Evolutionary conservation across 2,113 vertebrate genomes (phyloP), one percentile per base, ranked within the genome.

Genomic region (Tetrax tetrax): DNA sequence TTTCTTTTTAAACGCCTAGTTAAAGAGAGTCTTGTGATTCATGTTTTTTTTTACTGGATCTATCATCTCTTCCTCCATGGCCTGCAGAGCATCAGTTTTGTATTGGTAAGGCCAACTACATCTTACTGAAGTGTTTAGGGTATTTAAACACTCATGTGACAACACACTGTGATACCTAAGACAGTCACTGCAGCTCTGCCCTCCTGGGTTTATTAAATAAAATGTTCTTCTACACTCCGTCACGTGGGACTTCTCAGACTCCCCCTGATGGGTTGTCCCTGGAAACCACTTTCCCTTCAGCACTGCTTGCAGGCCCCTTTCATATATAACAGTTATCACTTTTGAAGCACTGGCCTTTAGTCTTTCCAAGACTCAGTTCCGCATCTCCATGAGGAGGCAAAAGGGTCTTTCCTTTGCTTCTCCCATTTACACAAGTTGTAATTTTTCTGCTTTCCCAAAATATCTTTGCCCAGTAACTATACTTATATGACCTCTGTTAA

Each of bases 311-410:
- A 29, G 37, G 9, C 6, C 57, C 18, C 12, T 77, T 45, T 72
- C 15, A 14, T 41, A 41, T 12, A 15, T 7, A 71, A 53, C 21
- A 79, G 18, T 13, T 3, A 66, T 25, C 1, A 74, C 19, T 68
- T 66, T 23, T 7, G 5, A 66, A 71, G 10, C 10, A n/a, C 13
- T 28, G 41, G 19, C 6, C 9, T 76, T 51, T 51, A 8, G 4
- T 25, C 12, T 78, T 72, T 54, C 33, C 16, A 41, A 64, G 22
- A 43, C 41, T 83, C 50, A 27, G 3, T 13, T 66, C 4, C 9
- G 10, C 41, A 19, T 10, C 7, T 25, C 11, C 22, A 11, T 0
- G 0, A 77, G 9, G 33, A 45, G 1, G 54, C 5, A 74, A 78
- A 81, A 57, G 8, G 1, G 3, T 45, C 19, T 70, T 65, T 61